Percentiles rank a stretch among this genome's conserved stretches.
phyloP scores from a whole-genome alignment of 2,888 invertebrate species.

The Lithosia quadra region DNA sequence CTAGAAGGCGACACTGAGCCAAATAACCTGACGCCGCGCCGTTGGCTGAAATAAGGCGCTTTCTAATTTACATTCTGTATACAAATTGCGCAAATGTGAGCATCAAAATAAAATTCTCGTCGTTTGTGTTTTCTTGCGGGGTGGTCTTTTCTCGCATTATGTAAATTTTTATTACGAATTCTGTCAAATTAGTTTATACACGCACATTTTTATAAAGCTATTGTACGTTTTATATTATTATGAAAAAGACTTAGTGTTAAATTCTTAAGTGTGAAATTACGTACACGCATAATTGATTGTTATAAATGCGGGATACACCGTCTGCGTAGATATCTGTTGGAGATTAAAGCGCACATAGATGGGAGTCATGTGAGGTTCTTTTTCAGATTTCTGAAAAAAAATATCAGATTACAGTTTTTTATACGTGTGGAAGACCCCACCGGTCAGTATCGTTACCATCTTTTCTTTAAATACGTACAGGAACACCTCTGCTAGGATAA shows the following conservation, averaged over 20 bases:
- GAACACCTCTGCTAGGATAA: too few species aligned
- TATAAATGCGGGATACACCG: not conserved
- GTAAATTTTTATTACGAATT: slow-evolving; percentile 81
- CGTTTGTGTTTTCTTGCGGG: slow-evolving; percentile 80
- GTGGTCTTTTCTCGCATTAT: slow-evolving; percentile 80
- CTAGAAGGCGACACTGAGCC: slow-evolving; percentile 74
- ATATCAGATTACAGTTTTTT: not conserved
- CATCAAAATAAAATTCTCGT: slow-evolving; percentile 84
- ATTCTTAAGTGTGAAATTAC: slow-evolving; percentile 19
- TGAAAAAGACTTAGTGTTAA: slow-evolving; percentile 43
- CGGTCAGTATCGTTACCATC: too few species aligned
- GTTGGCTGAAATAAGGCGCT: slow-evolving; percentile 80
- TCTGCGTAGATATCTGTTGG: not conserved
- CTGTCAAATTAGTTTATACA: slow-evolving; percentile 78
- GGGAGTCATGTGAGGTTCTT: not conserved
- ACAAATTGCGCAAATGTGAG: slow-evolving; percentile 84
- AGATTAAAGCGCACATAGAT: not conserved
- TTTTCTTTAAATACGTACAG: too few species aligned
- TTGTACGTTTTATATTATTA: slow-evolving; percentile 56
- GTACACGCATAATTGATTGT: not conserved
- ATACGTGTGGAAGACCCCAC: too few species aligned
- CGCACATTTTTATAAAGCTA: slow-evolving; percentile 69
- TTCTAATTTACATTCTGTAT: slow-evolving; percentile 86
- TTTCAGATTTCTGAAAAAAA: not conserved
- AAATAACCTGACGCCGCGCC: slow-evolving; percentile 81